phyloP scores from a whole-genome alignment of 2,888 invertebrate genomes.

The Geotrupes spiniger region DNA sequence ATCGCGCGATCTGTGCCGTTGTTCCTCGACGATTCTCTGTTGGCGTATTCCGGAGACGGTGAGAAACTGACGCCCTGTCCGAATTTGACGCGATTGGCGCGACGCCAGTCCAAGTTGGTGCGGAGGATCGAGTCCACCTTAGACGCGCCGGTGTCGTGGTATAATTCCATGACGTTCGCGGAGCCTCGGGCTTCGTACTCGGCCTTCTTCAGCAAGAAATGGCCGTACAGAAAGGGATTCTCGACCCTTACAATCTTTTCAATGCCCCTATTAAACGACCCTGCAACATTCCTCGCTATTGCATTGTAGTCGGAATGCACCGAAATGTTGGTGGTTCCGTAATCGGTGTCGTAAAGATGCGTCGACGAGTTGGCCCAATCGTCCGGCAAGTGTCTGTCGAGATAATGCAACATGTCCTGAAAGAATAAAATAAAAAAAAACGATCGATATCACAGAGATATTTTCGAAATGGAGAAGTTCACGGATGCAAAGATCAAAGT shows the following conservation, averaged over 20 bases:
- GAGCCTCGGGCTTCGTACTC: conserved; percentile 32
- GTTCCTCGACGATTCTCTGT: conserved; percentile 30
- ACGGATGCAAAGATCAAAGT: too few relatives aligned
- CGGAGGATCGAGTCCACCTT: conserved; percentile 36
- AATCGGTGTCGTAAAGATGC: too few relatives aligned
- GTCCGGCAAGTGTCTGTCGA: too few relatives aligned
- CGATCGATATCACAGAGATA: too few relatives aligned
- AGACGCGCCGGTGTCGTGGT: conserved; percentile 35
- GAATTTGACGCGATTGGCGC: conserved; percentile 31
- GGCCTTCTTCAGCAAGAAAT: conserved; percentile 32
- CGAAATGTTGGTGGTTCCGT: too few relatives aligned
- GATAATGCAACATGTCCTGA: too few relatives aligned
- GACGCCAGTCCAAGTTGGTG: conserved; percentile 40
- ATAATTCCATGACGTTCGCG: conserved; percentile 23
- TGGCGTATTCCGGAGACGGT: conserved; percentile 32
- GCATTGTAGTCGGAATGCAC: too few relatives aligned
- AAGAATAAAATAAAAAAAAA: too few relatives aligned
- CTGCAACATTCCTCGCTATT: too few relatives aligned
- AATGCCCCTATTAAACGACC: too few relatives aligned
- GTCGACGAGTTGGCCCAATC: too few relatives aligned
- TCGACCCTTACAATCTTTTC: conserved; percentile 30
- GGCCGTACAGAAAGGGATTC: conserved; percentile 35
- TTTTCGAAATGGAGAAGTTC: too few relatives aligned
- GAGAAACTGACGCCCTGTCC: conserved; percentile 43
- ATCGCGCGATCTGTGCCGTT: conserved; percentile 35